Conservation (phyloP, 2,797 vertebrate genomes). For the Miichthys miiuy region DNA sequence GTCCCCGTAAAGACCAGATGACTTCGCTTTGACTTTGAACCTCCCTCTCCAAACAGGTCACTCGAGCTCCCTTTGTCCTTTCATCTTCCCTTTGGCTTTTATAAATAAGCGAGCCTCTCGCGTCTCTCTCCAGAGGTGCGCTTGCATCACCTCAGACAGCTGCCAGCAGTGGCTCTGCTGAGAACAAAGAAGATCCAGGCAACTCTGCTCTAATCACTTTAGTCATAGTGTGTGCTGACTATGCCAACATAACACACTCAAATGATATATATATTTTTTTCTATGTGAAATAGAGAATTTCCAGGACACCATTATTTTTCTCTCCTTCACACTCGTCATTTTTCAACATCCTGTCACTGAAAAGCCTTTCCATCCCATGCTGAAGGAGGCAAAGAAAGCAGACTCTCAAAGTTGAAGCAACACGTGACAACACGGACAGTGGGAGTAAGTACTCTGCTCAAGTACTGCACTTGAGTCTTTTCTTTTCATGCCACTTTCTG, state of each 20-base stretch:
- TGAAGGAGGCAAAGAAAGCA: slow-evolving; percentile 8
- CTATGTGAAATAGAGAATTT: background rate
- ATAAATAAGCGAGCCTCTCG: slow-evolving; percentile 67
- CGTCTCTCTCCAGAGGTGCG: slow-evolving; percentile 60
- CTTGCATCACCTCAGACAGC: slow-evolving; percentile 76
- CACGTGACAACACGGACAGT: background rate
- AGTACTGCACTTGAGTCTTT: too few species aligned
- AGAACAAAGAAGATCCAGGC: slow-evolving; percentile 67
- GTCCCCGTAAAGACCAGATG: slow-evolving; percentile 77
- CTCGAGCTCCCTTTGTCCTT: slow-evolving; percentile 70
- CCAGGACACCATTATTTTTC: slow-evolving; percentile 13
- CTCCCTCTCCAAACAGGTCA: slow-evolving; percentile 76
- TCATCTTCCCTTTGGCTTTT: slow-evolving; percentile 79
- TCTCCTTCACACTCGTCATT: slow-evolving; percentile 20
- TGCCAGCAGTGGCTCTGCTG: slow-evolving; percentile 55
- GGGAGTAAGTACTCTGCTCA: too few species aligned
- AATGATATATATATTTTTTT: background rate
- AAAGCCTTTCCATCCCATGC: background rate
- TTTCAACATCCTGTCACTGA: slow-evolving; percentile 7
- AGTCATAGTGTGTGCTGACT: slow-evolving; percentile 43
- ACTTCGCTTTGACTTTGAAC: slow-evolving; percentile 78
- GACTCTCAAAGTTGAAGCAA: background rate
- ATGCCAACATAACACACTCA: slow-evolving; percentile 5
- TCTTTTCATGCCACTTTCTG: too few species aligned
- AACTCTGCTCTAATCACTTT: slow-evolving; percentile 65